These are phyloP conservation scores for Rutilus rutilus DNA, from an alignment of 2,113 vertebrate genomes.

Conservation along the genomic window DNA sequence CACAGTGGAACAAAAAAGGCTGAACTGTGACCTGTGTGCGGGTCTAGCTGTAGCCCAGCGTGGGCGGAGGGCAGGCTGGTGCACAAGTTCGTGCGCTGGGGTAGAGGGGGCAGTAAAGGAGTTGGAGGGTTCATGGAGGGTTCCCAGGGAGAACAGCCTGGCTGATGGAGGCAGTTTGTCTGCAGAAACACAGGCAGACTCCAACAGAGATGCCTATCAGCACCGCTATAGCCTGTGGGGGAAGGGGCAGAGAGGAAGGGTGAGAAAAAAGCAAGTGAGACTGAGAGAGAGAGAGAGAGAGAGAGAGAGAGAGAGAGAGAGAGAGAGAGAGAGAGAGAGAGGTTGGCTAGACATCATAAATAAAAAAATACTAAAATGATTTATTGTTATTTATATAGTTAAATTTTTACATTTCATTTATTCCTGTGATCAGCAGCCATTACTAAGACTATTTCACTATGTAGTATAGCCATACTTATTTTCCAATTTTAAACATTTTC, in stretches of 20 bases:
- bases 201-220: conserved; percentile 83
- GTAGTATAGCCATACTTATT: too few species aligned
- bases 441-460: too few species aligned
- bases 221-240: conserved; percentile 67
- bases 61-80: conserved; percentile 53
- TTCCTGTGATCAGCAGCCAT: too few species aligned
- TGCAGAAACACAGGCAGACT: conserved; percentile 77
- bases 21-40: conserved; percentile 19
- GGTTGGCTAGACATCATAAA: too few species aligned
- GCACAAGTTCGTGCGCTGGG: conserved; percentile 14
- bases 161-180: conserved; percentile 82
- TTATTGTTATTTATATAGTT: too few species aligned
- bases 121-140: conserved; percentile 70
- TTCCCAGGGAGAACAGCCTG: conserved; percentile 78
- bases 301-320: too few species aligned
- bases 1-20: neutral
- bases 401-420: too few species aligned
- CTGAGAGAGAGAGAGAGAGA: too few species aligned
- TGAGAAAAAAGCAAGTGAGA: conserved; percentile 27
- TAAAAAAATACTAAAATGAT: too few species aligned
- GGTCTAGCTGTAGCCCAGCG: conserved; percentile 25
- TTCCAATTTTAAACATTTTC: too few species aligned
- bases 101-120: conserved; percentile 59
- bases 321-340: too few species aligned
- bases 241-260: conserved; percentile 48